phyloP scores from a whole-genome alignment of 2,797 vertebrate species.

The Natrix natrix region DNA sequence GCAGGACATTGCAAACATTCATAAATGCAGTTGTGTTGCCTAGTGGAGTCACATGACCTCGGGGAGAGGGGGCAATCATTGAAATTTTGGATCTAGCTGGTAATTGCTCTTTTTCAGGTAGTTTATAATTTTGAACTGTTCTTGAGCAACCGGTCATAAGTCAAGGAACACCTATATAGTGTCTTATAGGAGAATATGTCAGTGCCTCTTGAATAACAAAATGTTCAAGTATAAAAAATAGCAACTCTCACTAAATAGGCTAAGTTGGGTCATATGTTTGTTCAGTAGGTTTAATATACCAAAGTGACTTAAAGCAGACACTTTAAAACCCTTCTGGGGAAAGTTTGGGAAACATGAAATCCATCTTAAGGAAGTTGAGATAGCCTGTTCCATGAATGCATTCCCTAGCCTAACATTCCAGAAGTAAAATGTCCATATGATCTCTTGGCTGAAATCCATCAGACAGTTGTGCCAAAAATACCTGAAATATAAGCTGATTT shows the following conservation, averaged over 20 bases:
- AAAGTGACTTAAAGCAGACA: not conserved
- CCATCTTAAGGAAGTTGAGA: constrained; percentile 19
- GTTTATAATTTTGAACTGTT: not conserved
- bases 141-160: not conserved
- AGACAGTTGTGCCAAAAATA: constrained; percentile 17
- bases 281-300: not conserved
- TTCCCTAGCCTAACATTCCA: constrained; percentile 32
- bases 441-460: constrained; percentile 15
- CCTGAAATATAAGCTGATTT: constrained; percentile 17
- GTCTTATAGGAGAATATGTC: not conserved
- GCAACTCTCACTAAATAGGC: not conserved
- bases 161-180: not conserved
- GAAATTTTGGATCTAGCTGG: not conserved
- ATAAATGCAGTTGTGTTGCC: not conserved
- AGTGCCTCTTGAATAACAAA: not conserved
- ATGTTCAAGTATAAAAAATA: not conserved
- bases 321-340: not conserved
- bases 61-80: accelerated
- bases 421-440: constrained; percentile 31
- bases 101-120: not conserved
- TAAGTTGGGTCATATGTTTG: not conserved
- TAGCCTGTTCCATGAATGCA: constrained; percentile 17
- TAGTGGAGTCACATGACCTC: not conserved
- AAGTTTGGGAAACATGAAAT: not conserved
- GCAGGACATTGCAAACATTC: not conserved